Evolutionary conservation across 2,888 invertebrate genomes (phyloP).

Genomic region (Dione vanillae): DNA sequence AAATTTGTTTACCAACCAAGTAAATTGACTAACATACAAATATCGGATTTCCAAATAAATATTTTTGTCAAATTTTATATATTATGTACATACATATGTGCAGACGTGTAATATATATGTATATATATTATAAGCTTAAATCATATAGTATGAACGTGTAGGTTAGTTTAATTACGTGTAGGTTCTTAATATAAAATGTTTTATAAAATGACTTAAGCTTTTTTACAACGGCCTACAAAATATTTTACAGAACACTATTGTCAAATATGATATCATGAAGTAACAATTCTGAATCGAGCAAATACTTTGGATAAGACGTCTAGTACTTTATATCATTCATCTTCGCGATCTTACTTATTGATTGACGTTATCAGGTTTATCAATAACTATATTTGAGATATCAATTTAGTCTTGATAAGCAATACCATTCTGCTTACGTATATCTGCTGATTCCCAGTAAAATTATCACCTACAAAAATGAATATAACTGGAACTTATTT

Average conservation of each 20-base stretch:
- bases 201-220: neutral
- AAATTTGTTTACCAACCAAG: too few relatives aligned
- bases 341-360: neutral
- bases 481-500: neutral
- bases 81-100: neutral
- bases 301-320: neutral
- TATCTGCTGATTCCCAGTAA: slow-evolving; percentile 23
- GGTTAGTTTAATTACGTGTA: too few relatives aligned
- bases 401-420: neutral
- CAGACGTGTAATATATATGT: neutral
- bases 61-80: too few relatives aligned
- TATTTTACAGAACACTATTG: neutral
- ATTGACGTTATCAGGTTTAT: slow-evolving; percentile 13
- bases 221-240: neutral
- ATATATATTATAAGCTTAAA: too few relatives aligned
- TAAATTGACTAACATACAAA: too few relatives aligned
- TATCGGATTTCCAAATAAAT: too few relatives aligned
- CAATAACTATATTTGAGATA: slow-evolving; percentile 9
- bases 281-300: neutral
- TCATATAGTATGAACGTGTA: too few relatives aligned
- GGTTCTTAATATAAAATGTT: slow-evolving; percentile 13
- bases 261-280: neutral
- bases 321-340: slow-evolving; percentile 3
- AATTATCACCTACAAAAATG: neutral
- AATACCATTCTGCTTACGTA: slow-evolving; percentile 51